A percentile compares a stretch with the other conserved stretches of the same genome.
phyloP scores from a whole-genome alignment of 2,113 vertebrate genomes.

The Mola mola region DNA sequence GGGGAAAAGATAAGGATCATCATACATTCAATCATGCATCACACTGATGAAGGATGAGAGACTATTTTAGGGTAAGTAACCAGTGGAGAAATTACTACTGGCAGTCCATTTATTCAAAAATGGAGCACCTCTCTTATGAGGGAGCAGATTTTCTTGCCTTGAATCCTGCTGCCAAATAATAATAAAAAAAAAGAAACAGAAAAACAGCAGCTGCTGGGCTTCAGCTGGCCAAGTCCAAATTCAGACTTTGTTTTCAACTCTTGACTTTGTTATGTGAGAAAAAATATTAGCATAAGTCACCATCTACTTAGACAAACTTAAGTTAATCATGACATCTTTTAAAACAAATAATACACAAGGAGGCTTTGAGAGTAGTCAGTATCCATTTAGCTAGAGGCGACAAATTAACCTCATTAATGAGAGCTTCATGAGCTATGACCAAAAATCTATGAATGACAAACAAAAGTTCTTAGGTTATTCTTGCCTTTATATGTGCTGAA shows the following conservation, averaged over 20 bases:
- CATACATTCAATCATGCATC: constrained; percentile 12
- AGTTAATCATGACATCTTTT: too few relatives aligned
- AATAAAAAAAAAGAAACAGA: too few relatives aligned
- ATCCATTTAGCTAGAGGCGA: too few relatives aligned
- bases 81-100: constrained; percentile 54
- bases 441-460: too few relatives aligned
- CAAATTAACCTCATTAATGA: too few relatives aligned
- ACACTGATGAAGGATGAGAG: constrained; percentile 26
- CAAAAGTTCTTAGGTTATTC: too few relatives aligned
- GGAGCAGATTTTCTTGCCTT: constrained; percentile 66
- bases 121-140: constrained; percentile 71
- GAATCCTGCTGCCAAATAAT: constrained; percentile 49
- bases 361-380: too few relatives aligned
- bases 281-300: too few relatives aligned
- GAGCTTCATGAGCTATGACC: too few relatives aligned
- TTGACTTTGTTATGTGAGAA: constrained; percentile 15
- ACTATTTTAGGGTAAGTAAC: constrained; percentile 55
- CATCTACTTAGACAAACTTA: too few relatives aligned
- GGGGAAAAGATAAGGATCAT: constrained; percentile 3
- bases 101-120: constrained; percentile 62
- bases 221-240: constrained; percentile 22
- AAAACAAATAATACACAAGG: too few relatives aligned
- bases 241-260: constrained; percentile 7
- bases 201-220: background rate
- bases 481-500: too few relatives aligned